These are phyloP conservation scores for Alectoris magna DNA, from an alignment of 2,797 vertebrate genomes.

Conservation along the genomic window DNA sequence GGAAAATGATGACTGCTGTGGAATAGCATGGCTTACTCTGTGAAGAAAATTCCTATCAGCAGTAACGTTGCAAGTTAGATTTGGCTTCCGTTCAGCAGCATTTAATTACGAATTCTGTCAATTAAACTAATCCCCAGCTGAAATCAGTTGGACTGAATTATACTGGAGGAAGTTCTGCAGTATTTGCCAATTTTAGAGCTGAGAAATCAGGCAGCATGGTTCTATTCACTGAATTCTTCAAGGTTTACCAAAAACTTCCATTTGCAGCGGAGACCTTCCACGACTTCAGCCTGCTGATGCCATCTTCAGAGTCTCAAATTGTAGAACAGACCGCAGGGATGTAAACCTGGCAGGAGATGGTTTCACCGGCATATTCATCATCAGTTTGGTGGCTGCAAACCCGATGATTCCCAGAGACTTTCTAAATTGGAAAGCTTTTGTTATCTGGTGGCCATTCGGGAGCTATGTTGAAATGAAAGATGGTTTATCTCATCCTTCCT, in stretches of 20 bases:
- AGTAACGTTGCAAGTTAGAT: background rate
- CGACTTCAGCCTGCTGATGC: background rate
- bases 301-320: background rate
- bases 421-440: background rate
- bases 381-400: background rate
- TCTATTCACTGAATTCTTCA: background rate
- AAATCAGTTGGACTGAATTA: background rate
- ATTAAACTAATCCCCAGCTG: background rate
- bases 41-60: background rate
- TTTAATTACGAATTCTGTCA: background rate
- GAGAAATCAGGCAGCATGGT: background rate
- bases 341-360: background rate
- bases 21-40: background rate
- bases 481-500: background rate
- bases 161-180: background rate
- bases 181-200: background rate
- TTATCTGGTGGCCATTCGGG: background rate
- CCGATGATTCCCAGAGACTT: slow-evolving; percentile 8
- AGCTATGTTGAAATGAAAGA: background rate
- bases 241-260: background rate
- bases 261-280: background rate
- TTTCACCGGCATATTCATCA: background rate
- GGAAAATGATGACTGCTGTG: background rate
- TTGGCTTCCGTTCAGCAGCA: background rate
- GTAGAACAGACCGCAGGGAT: background rate